A percentile compares a stretch with the other conserved stretches of the same genome.
Evolutionary conservation across 2,797 vertebrate species (phyloP).

Genomic region (Luscinia luscinia): DNA sequence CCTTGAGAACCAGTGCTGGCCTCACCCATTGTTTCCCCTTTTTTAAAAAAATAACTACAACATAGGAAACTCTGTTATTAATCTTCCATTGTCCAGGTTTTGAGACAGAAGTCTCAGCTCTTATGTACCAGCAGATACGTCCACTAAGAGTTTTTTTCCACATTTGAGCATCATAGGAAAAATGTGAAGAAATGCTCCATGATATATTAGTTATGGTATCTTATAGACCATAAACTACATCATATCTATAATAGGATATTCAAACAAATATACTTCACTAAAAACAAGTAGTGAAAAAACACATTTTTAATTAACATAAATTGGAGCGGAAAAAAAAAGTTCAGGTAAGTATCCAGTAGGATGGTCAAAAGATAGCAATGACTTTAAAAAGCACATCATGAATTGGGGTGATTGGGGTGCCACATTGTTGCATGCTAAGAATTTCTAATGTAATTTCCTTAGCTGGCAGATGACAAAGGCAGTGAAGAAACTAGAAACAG

Average conservation of each 20-base stretch:
- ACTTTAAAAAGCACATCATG: neutral
- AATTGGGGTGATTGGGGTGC: neutral
- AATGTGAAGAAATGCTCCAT: neutral
- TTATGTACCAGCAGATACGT: neutral
- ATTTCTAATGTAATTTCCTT: neutral
- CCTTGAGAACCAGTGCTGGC: neutral
- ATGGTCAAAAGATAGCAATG: neutral
- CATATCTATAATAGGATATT: neutral
- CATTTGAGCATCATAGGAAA: neutral
- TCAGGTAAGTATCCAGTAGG: neutral
- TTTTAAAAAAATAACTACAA: neutral
- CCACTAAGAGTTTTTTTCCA: neutral
- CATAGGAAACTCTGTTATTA: neutral
- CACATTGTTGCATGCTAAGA: neutral
- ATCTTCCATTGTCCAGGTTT: neutral
- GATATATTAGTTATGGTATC: neutral
- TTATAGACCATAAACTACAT: neutral
- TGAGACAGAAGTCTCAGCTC: neutral
- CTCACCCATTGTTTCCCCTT: neutral
- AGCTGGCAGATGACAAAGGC: neutral
- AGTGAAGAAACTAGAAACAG: neutral
- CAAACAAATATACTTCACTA: neutral
- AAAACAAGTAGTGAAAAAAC: neutral
- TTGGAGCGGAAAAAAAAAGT: neutral
- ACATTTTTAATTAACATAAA: neutral